Evolutionary conservation across 2,888 invertebrate species (phyloP).

Genomic region (Himalopsyche tibetana): DNA sequence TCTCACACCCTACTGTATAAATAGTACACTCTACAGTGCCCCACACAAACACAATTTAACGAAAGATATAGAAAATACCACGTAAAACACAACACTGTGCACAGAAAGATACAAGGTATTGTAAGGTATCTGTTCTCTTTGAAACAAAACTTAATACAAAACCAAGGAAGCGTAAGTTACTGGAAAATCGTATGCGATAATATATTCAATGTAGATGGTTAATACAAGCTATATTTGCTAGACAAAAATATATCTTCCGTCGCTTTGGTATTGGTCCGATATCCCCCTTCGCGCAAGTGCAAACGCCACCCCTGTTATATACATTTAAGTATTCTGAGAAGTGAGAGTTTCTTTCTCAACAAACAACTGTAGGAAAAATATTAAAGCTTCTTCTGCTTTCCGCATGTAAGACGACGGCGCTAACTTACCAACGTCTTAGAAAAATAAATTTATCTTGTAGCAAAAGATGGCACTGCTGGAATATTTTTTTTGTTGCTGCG

Average conservation of each 20-base stretch:
- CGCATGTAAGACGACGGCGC: constrained; percentile 63
- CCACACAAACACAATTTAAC: constrained; percentile 21
- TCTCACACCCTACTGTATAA: constrained; percentile 55
- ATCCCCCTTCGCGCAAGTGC: constrained; percentile 63
- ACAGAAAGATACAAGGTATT: neutral
- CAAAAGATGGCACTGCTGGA: constrained; percentile 62
- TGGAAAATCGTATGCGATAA: neutral
- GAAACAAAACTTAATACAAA: neutral
- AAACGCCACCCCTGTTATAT: constrained; percentile 47
- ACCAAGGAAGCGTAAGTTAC: constrained; percentile 46
- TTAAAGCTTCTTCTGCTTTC: constrained; percentile 56
- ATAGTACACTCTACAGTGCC: constrained; percentile 18
- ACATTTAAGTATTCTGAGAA: constrained; percentile 39
- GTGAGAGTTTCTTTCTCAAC: constrained; percentile 61
- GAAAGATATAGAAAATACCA: neutral
- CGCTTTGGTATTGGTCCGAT: constrained; percentile 38
- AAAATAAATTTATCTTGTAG: constrained; percentile 61
- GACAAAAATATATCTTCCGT: neutral
- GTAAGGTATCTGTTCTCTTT: neutral
- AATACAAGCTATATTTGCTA: neutral
- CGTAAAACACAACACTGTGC: neutral
- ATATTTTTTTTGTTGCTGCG: constrained; percentile 57
- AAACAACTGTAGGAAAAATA: constrained; percentile 61
- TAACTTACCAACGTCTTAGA: constrained; percentile 48
- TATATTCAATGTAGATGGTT: neutral